Percentiles rank a stretch among this genome's conserved stretches.
Conservation (phyloP, 2,888 invertebrate genomes). For the Schrankia costaestrigalis region DNA sequence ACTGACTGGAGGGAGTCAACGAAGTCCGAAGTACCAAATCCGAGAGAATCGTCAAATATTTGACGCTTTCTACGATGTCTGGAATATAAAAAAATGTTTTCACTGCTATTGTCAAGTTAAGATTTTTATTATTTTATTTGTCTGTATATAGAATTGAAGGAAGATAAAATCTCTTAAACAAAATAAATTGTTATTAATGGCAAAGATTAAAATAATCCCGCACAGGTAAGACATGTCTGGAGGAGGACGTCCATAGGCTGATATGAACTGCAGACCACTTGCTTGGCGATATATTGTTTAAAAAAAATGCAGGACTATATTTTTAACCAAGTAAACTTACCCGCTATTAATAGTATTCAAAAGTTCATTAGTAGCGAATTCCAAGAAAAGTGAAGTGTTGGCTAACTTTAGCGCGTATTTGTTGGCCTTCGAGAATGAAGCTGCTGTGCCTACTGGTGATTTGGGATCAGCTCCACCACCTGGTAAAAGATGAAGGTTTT, state of each 20-base stretch:
- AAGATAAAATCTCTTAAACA: no score
- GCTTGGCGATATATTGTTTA: not conserved
- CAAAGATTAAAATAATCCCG: no score
- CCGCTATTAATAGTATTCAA: conserved; percentile 83
- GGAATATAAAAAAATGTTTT: conserved; percentile 7
- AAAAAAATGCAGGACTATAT: not conserved
- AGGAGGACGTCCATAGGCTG: no score
- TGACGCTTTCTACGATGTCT: conserved; percentile 86
- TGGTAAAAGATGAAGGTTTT: conserved; percentile 39
- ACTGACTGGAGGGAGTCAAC: conserved; percentile 89
- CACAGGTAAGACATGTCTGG: no score
- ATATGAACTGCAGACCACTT: not conserved
- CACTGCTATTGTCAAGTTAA: not conserved
- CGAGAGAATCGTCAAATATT: conserved; percentile 82
- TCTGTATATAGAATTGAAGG: no score
- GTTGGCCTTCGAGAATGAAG: conserved; percentile 94
- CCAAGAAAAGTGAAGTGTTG: conserved; percentile 92
- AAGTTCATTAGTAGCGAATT: conserved; percentile 93
- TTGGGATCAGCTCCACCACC: conserved; percentile 92
- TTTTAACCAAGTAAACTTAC: conserved; percentile 49
- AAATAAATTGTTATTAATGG: no score
- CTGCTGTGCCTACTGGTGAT: conserved; percentile 92
- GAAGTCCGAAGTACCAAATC: conserved; percentile 80
- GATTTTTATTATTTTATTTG: not conserved
- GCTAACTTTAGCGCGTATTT: conserved; percentile 90